A percentile compares a stretch with the other conserved stretches of the same genome.
Evolutionary conservation across 1,140 invertebrate genomes (phyloP).

Genomic region (Diachasmimorpha longicaudata): DNA sequence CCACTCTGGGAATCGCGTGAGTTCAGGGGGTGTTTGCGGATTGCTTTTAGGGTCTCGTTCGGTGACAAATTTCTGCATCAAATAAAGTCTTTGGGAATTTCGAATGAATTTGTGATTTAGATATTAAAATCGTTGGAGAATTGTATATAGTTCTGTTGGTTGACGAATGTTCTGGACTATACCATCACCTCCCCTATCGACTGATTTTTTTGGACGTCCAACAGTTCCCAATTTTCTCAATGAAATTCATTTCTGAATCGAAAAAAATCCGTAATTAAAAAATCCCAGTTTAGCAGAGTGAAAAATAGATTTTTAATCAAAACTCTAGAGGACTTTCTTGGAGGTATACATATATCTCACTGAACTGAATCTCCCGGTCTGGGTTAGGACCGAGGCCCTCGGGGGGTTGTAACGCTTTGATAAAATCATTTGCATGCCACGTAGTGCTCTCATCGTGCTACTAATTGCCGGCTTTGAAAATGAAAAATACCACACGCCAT

Average conservation of each 20-base stretch:
- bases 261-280: not conserved
- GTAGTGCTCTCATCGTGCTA: slow-evolving; percentile 29
- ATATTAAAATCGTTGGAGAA: no score
- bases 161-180: no score
- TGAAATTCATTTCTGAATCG: no score
- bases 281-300: slow-evolving; percentile 12
- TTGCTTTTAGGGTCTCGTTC: not conserved
- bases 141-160: no score
- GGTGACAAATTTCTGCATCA: slow-evolving; percentile 9
- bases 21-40: not conserved
- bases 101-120: not conserved
- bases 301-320: slow-evolving; percentile 22
- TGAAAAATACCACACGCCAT: slow-evolving; percentile 31
- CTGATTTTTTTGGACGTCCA: no score
- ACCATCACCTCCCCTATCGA: no score
- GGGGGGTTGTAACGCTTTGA: slow-evolving; percentile 24
- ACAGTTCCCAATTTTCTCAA: no score
- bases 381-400: not conserved
- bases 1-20: not conserved
- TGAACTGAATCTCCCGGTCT: not conserved
- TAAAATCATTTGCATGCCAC: slow-evolving; percentile 34
- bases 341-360: not conserved
- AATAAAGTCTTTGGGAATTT: slow-evolving; percentile 21
- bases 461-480: slow-evolving; percentile 26
- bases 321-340: not conserved